Conservation (phyloP, 2,113 vertebrate species). For the Labeo catla region DNA sequence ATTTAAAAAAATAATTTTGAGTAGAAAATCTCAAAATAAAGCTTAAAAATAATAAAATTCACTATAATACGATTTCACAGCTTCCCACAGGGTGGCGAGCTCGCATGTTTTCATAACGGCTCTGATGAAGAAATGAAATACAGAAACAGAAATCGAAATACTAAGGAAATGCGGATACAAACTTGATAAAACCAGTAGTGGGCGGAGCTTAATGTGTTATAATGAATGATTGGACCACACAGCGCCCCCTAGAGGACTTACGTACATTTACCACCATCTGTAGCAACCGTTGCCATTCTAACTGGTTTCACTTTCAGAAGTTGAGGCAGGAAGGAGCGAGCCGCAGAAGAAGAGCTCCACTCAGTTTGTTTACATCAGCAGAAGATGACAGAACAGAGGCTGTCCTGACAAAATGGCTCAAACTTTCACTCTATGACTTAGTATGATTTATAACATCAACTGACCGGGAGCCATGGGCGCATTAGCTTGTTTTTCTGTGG, state of each 20-base stretch:
- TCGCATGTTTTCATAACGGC: background rate
- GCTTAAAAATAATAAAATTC: background rate
- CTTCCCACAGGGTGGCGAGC: conserved; percentile 19
- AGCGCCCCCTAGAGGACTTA: background rate
- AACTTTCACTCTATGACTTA: conserved; percentile 13
- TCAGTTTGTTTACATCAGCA: conserved; percentile 29
- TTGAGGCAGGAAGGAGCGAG: background rate
- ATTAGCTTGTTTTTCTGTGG: conserved; percentile 42
- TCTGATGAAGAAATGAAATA: background rate
- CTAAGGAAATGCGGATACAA: background rate
- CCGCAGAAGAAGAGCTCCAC: conserved; percentile 15
- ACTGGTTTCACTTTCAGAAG: background rate
- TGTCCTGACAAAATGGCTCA: conserved; percentile 8
- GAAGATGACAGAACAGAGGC: conserved; percentile 3
- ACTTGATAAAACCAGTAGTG: fast-evolving
- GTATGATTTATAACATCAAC: background rate
- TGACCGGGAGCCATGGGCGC: conserved; percentile 1
- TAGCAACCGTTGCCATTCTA: background rate
- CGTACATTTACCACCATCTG: too few relatives aligned
- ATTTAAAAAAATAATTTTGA: background rate
- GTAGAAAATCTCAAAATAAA: background rate
- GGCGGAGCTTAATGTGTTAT: background rate
- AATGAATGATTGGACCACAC: background rate
- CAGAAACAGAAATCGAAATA: background rate
- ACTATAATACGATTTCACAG: background rate